Conservation (phyloP, 35 echinoderm and acorn worm genomes). For the Strongylocentrotus purpuratus region DNA sequence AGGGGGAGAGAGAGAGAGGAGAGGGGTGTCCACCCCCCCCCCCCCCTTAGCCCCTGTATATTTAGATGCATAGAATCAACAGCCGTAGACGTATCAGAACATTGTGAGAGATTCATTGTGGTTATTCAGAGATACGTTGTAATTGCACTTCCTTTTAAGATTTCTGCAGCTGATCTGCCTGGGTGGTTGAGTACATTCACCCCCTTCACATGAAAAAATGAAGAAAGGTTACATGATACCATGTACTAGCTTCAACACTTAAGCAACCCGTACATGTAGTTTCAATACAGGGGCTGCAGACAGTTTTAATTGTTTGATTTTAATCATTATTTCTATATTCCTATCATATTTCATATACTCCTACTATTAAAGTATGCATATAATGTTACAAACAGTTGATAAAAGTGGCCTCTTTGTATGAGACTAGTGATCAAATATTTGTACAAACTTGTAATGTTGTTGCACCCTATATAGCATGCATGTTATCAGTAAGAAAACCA, state of each 20-base stretch:
- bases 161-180: background rate
- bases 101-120: background rate
- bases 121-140: background rate
- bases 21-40: background rate
- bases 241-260: background rate
- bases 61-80: background rate
- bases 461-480: background rate
- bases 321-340: too few species aligned
- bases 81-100: background rate
- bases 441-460: background rate
- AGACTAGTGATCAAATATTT: background rate
- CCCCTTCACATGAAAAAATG: background rate
- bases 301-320: too few species aligned
- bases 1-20: too few species aligned
- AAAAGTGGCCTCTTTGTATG: too few species aligned
- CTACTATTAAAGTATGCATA: too few species aligned
- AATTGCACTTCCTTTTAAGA: background rate
- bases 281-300: too few species aligned
- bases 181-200: background rate
- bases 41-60: background rate
- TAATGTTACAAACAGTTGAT: too few species aligned
- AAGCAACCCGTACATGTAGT: too few species aligned
- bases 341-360: too few species aligned
- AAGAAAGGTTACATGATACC: background rate
- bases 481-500: background rate